Evolutionary conservation across 1,140 invertebrate species (phyloP).

Genomic region (Helicoverpa zea): DNA sequence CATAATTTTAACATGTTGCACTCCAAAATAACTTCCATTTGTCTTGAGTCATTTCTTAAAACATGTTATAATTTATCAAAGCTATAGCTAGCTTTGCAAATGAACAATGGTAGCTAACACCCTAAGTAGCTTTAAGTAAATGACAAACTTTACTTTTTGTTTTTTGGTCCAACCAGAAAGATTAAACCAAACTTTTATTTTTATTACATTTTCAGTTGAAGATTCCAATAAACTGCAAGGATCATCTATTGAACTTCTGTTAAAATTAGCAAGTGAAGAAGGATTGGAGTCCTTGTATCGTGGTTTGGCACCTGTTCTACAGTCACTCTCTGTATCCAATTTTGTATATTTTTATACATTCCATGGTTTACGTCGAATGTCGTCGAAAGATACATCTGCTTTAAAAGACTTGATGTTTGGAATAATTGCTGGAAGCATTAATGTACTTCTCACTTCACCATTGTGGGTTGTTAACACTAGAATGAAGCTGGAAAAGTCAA

Average conservation of each 20-base stretch:
- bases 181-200: slow-evolving; percentile 13
- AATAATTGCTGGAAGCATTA: slow-evolving; percentile 93
- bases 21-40: too few species aligned
- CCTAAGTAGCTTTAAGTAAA: too few species aligned
- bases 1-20: too few species aligned
- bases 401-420: slow-evolving; percentile 93
- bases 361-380: slow-evolving; percentile 92
- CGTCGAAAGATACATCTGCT: slow-evolving; percentile 87
- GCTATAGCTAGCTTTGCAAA: too few species aligned
- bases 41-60: too few species aligned
- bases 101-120: too few species aligned
- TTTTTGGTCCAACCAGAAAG: too few species aligned
- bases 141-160: too few species aligned
- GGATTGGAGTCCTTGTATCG: slow-evolving; percentile 92
- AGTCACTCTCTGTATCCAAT: slow-evolving; percentile 94
- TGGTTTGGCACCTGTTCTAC: slow-evolving; percentile 93
- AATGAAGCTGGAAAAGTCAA: slow-evolving; percentile 90
- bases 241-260: slow-evolving; percentile 72
- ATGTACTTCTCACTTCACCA: slow-evolving; percentile 95
- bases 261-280: slow-evolving; percentile 80
- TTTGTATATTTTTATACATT: slow-evolving; percentile 98
- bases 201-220: slow-evolving; percentile 68
- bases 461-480: slow-evolving; percentile 97
- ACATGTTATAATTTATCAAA: too few species aligned
- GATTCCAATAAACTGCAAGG: slow-evolving; percentile 77